phyloP scores from a whole-genome alignment of 2,888 invertebrate species.

The Operophtera brumata region DNA sequence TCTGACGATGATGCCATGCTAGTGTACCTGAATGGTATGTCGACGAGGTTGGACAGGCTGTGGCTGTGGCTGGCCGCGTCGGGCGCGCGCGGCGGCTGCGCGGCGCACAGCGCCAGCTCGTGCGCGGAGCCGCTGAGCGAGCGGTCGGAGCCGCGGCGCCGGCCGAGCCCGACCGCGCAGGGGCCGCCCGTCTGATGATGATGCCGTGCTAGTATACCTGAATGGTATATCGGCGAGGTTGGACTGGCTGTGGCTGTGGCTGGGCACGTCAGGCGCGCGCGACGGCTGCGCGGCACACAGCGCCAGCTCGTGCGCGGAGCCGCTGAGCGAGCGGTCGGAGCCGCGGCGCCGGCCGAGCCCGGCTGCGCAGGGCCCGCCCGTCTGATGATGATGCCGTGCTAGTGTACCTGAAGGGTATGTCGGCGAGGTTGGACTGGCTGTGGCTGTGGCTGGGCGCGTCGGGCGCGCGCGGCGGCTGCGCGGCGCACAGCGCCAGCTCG shows the following conservation, averaged over 20 bases:
- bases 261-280: constrained; percentile 86
- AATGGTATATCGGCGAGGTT: constrained; percentile 92
- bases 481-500: constrained; percentile 87
- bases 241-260: constrained; percentile 94
- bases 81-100: constrained; percentile 66
- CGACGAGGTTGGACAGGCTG: constrained; percentile 94
- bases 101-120: constrained; percentile 87
- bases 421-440: constrained; percentile 94
- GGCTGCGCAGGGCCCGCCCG: too few relatives aligned
- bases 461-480: constrained; percentile 66
- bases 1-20: too few relatives aligned
- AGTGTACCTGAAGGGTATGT: constrained; percentile 86
- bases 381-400: not conserved
- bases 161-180: too few relatives aligned
- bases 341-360: constrained; percentile 86
- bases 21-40: constrained; percentile 88
- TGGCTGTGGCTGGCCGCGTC: constrained; percentile 94
- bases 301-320: constrained; percentile 91
- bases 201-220: too few relatives aligned
- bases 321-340: constrained; percentile 91
- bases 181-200: too few relatives aligned
- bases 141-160: constrained; percentile 90
- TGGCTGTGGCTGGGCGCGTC: constrained; percentile 94
- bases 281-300: constrained; percentile 80
- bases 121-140: constrained; percentile 92